phyloP scores from a whole-genome alignment of 2,797 vertebrate genomes.

The Tachyglossus aculeatus region DNA sequence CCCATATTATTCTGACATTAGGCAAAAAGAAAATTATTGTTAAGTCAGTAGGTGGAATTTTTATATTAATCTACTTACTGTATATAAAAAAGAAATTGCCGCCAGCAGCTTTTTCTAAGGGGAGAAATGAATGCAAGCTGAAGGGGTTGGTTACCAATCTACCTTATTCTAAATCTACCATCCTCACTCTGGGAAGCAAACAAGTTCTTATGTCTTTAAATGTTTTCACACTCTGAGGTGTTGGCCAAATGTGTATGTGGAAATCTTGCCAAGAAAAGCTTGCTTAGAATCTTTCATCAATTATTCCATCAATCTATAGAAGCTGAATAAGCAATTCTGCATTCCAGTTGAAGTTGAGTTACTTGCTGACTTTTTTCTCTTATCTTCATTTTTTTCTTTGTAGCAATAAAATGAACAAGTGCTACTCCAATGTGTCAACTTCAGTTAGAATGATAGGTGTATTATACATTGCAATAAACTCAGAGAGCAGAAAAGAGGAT shows the following conservation, averaged over 20 bases:
- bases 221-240: background rate
- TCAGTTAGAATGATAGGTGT: background rate
- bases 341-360: background rate
- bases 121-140: slow-evolving; percentile 39
- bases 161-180: too few species aligned
- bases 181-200: too few species aligned
- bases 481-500: background rate
- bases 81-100: slow-evolving; percentile 40
- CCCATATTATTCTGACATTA: slow-evolving; percentile 32
- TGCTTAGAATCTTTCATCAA: slow-evolving; percentile 16
- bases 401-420: background rate
- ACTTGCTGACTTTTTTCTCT: slow-evolving; percentile 9
- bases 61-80: slow-evolving; percentile 53
- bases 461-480: background rate
- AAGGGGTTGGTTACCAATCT: too few species aligned
- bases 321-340: slow-evolving; percentile 21
- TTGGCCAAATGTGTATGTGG: slow-evolving; percentile 35
- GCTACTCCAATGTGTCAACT: background rate
- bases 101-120: slow-evolving; percentile 48
- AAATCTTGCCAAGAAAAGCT: slow-evolving; percentile 12
- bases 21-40: background rate
- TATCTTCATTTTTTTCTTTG: slow-evolving; percentile 5
- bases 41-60: background rate
- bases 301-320: slow-evolving; percentile 10
- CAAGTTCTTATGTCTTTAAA: too few species aligned